Evolutionary conservation across 1,140 invertebrate species (phyloP).

Genomic region (Spodoptera frugiperda): DNA sequence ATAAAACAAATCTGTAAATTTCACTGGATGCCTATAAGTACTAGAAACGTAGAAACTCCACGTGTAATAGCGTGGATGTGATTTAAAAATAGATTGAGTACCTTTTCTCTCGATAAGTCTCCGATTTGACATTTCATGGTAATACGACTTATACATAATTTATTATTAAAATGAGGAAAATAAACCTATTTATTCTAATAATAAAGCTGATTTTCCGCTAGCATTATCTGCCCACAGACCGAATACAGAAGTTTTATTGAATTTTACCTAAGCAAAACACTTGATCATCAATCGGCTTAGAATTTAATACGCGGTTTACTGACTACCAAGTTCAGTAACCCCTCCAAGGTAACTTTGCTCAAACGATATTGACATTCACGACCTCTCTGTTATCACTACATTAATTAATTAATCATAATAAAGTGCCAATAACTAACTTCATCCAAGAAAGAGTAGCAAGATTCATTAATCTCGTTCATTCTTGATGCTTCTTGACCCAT

Average conservation of each 20-base stretch:
- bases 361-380: slow-evolving; percentile 29
- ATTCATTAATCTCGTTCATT: not conserved
- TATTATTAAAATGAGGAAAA: too few species aligned
- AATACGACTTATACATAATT: too few species aligned
- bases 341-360: slow-evolving; percentile 10
- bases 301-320: not conserved
- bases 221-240: too few species aligned
- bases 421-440: not conserved
- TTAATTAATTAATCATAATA: slow-evolving; percentile 1
- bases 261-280: slow-evolving; percentile 2
- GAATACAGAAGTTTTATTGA: not conserved
- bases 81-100: too few species aligned
- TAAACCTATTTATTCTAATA: too few species aligned
- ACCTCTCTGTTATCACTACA: not conserved
- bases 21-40: too few species aligned
- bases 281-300: slow-evolving; percentile 30
- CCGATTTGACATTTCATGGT: too few species aligned
- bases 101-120: too few species aligned
- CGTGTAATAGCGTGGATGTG: too few species aligned
- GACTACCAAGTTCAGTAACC: slow-evolving; percentile 10
- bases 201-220: too few species aligned
- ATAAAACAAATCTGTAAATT: too few species aligned
- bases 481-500: slow-evolving; percentile 15
- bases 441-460: not conserved
- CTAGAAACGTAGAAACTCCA: too few species aligned